Evolutionary conservation across 1,140 invertebrate species (phyloP), one percentile per base, ranked within the genome.

Genomic region (Oedothorax gibbosus): DNA sequence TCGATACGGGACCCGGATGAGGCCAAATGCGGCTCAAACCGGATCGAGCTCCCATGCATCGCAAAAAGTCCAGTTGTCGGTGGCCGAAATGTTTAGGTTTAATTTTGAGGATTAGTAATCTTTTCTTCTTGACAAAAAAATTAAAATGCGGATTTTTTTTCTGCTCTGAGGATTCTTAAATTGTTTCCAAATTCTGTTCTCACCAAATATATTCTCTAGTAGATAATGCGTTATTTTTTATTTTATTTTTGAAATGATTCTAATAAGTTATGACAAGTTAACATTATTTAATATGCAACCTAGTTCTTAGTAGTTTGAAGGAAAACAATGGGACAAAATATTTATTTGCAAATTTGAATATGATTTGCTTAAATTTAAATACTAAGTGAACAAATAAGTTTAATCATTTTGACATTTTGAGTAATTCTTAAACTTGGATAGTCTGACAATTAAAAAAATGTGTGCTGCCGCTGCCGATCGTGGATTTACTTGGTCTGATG

Each of bases 401-500:
- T n/a, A n/a, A n/a, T n/a, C n/a, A n/a, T n/a, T 72, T 72, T 60
- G 50, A 49, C 11, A 21, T 12, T 20, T 73, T n/a, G n/a, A 60
- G 15, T 60, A 5, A n/a, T 49, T 60, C 56, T 14, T 35, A 10
- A 6, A 50, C 35, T 51, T 51, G 1, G 18, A 71, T 71, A 51
- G 14, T 14, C 53, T 49, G 9, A 15, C 9, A 53, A 72, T 60
- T 5, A 18, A 50, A 79, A 81, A 71, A 69, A 81, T 84, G 71
- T 49, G 69, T 35, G 62, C 60, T 14, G 20, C 72, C 14, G 68
- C 83, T 56, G 83, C 83, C n/a, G 83, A 85, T 78, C 83, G 83
- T 1, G 83, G 83, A 9, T 85, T 85, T 54, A 85, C 83, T 14
- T 85, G 83, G 83, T 85, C 83, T 12, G 83, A 85, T 21, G 83